Evolutionary conservation across 2,113 vertebrate species (phyloP).

Genomic region (Leucopternis melanops): DNA sequence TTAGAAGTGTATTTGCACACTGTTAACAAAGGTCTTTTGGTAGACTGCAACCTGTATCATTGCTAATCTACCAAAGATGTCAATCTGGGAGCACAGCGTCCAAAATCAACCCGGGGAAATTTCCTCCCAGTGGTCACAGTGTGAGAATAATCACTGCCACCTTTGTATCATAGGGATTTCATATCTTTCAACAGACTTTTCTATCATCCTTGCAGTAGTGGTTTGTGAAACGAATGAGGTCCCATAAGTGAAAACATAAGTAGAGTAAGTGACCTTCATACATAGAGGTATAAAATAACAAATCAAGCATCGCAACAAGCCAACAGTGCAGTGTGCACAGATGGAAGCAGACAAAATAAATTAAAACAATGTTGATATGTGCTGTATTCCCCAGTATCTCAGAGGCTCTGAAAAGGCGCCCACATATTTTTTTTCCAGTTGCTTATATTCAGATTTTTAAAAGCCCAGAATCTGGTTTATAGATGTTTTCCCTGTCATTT

Average conservation of each 20-base stretch:
- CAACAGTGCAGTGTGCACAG: background rate
- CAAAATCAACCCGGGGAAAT: background rate
- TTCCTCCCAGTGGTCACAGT: background rate
- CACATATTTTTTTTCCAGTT: background rate
- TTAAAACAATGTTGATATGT: background rate
- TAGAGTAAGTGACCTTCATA: conserved; percentile 6
- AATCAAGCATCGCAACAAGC: background rate
- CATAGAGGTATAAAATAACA: conserved; percentile 23
- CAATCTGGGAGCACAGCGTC: background rate
- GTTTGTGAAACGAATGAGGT: conserved; percentile 17
- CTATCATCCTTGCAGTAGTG: conserved; percentile 7
- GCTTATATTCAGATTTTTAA: background rate
- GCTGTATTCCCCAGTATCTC: background rate
- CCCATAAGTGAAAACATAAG: conserved; percentile 47
- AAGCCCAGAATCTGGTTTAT: background rate
- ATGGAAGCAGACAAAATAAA: conserved; percentile 31
- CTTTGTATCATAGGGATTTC: background rate
- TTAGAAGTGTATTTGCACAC: background rate
- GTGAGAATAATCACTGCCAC: conserved; percentile 24
- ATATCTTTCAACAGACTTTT: conserved; percentile 29
- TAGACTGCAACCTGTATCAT: background rate
- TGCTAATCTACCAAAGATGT: background rate
- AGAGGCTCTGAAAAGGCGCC: background rate
- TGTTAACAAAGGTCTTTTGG: background rate
- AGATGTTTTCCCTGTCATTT: background rate